Conservation (phyloP, 2,888 invertebrate genomes). For the Malthinus flaveolus region DNA sequence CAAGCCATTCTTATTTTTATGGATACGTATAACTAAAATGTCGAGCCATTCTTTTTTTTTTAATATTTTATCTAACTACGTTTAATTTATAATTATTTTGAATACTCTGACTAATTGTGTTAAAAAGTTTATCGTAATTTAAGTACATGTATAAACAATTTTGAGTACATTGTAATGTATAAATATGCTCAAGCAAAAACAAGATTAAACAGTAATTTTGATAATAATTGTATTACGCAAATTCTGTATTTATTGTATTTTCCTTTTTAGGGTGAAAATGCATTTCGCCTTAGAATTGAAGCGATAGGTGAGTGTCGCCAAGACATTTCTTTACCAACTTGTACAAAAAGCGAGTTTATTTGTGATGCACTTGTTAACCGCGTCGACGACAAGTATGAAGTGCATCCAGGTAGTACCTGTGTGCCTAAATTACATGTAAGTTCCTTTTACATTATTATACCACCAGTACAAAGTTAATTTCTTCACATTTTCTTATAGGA, state of each 20-base stretch:
- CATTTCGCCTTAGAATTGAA: constrained; percentile 12
- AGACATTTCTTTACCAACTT: not conserved
- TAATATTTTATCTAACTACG: not conserved
- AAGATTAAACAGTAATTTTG: too few relatives aligned
- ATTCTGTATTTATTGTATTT: not conserved
- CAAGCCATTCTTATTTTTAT: too few relatives aligned
- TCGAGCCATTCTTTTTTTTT: too few relatives aligned
- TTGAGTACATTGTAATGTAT: too few relatives aligned
- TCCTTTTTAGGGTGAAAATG: constrained; percentile 9
- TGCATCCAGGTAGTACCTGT: constrained; percentile 42
- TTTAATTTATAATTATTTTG: not conserved
- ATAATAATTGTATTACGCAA: not conserved
- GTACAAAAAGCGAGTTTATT: constrained; percentile 36
- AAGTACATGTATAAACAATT: too few relatives aligned
- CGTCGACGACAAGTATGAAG: constrained; percentile 34
- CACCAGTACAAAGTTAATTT: constrained; percentile 2
- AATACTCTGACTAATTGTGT: too few relatives aligned
- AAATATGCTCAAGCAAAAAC: not conserved
- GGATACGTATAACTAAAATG: too few relatives aligned
- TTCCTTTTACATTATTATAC: not conserved
- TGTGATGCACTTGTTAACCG: constrained; percentile 43
- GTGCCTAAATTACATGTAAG: constrained; percentile 34
- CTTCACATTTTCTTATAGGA: not conserved
- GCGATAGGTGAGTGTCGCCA: constrained; percentile 10
- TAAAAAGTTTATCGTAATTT: too few relatives aligned